These are phyloP conservation scores for Hylaeus anthracinus DNA, from an alignment of 1,140 invertebrate genomes.

Conservation along the genomic window DNA sequence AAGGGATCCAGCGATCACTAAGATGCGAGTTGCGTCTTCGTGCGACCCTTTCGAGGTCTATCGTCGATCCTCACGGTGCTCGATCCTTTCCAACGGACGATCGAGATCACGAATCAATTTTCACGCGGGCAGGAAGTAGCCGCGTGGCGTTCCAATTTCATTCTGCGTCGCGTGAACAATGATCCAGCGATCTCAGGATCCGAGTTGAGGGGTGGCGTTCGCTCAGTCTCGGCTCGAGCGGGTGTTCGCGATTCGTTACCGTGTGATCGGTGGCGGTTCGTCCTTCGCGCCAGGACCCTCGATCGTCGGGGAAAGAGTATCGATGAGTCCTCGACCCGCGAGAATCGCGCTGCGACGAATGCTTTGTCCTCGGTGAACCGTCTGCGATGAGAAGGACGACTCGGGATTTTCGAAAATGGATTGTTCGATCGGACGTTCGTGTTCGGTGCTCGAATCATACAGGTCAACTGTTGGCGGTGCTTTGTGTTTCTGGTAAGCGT, in stretches of 20 bases:
- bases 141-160: too few species aligned
- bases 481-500: background rate
- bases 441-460: background rate
- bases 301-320: slow-evolving; percentile 60
- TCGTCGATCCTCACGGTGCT: too few species aligned
- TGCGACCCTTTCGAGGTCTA: too few species aligned
- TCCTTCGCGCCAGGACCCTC: slow-evolving; percentile 54
- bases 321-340: slow-evolving; percentile 15
- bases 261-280: slow-evolving; percentile 50
- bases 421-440: slow-evolving; percentile 3
- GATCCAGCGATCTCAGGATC: too few species aligned
- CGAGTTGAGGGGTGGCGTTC: too few species aligned
- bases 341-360: slow-evolving; percentile 8
- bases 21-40: too few species aligned
- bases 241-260: slow-evolving; percentile 16
- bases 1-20: too few species aligned
- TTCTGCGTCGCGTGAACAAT: too few species aligned
- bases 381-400: slow-evolving; percentile 46
- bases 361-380: slow-evolving; percentile 9
- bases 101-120: too few species aligned
- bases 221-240: background rate
- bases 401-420: slow-evolving; percentile 39
- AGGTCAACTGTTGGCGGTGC: slow-evolving; percentile 34
- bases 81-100: too few species aligned
- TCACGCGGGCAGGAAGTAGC: too few species aligned